Evolutionary conservation across 2,113 vertebrate genomes (phyloP).

Genomic region (Thunnus maccoyii): DNA sequence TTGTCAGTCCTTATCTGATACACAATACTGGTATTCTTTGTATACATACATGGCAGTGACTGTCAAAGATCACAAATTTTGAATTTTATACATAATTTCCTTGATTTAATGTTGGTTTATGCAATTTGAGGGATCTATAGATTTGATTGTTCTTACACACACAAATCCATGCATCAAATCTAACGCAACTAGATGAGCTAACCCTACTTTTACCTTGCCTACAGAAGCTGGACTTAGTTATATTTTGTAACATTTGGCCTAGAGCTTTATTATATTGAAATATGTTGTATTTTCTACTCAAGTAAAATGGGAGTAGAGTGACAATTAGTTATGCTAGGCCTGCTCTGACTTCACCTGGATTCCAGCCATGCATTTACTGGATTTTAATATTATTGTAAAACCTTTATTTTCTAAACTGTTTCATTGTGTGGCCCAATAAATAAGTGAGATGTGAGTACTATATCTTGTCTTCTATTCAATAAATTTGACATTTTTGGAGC

Average conservation of each 20-base stretch:
- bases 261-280: not conserved
- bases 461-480: not conserved
- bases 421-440: constrained; percentile 21
- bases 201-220: not conserved
- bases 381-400: not conserved
- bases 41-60: no score
- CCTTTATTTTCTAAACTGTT: not conserved
- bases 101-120: not conserved
- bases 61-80: not conserved
- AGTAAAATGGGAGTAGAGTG: not conserved
- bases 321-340: not conserved
- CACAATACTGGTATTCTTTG: not conserved
- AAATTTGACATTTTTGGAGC: not conserved
- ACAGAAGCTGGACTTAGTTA: not conserved
- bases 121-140: not conserved
- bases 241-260: not conserved
- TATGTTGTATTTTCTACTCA: not conserved
- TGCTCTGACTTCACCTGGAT: not conserved
- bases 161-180: no score
- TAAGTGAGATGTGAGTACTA: not conserved
- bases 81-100: not conserved
- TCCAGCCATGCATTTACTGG: not conserved
- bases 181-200: not conserved
- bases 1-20: not conserved
- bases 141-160: not conserved